phyloP scores from a whole-genome alignment of 2,888 invertebrate genomes.

The Drosophila limbata region DNA sequence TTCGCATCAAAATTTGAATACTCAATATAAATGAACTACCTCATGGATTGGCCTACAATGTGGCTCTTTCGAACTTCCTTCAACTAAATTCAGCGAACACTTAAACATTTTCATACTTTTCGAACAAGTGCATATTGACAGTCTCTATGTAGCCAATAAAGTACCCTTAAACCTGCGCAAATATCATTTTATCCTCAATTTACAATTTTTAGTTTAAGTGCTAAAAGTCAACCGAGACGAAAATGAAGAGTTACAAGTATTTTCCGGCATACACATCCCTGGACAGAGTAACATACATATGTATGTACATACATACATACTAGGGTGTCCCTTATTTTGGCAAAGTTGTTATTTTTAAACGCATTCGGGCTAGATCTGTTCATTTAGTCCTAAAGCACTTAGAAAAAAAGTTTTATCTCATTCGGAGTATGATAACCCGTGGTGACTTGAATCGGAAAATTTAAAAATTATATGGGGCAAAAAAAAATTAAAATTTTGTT shows the following conservation, averaged over 20 bases:
- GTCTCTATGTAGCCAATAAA: background rate
- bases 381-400: too few relatives aligned
- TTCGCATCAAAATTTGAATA: background rate
- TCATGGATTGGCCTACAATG: background rate
- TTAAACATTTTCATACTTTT: slow-evolving; percentile 2
- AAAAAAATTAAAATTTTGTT: too few relatives aligned
- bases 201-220: slow-evolving; percentile 44
- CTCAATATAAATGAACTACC: background rate
- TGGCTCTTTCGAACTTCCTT: background rate
- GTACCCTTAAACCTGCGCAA: background rate
- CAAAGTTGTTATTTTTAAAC: too few relatives aligned
- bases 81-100: background rate
- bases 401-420: too few relatives aligned
- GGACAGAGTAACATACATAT: slow-evolving; percentile 1
- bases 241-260: slow-evolving; percentile 77
- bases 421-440: too few relatives aligned
- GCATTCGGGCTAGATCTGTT: too few relatives aligned
- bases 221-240: slow-evolving; percentile 55
- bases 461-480: too few relatives aligned
- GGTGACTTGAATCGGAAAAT: too few relatives aligned
- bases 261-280: slow-evolving; percentile 64
- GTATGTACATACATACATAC: background rate
- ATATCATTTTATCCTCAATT: slow-evolving; percentile 44
- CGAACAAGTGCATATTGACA: background rate
- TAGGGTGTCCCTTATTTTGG: too few relatives aligned